Evolutionary conservation across 2,113 vertebrate genomes (phyloP), one percentile per base, ranked within the genome.

Genomic region (Crocuta crocuta): DNA sequence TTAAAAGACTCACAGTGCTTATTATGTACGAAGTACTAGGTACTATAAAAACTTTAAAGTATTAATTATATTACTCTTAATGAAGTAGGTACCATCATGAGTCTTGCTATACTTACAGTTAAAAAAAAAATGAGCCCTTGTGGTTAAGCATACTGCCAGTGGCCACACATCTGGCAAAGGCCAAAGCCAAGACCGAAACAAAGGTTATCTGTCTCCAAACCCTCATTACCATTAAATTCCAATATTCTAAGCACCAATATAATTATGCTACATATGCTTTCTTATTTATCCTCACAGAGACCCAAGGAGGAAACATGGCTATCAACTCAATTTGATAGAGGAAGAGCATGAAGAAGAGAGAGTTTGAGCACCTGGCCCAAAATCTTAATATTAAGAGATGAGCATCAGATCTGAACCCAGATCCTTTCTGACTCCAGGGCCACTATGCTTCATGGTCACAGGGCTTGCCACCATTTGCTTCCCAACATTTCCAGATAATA

Each of bases 131-230:
- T 86, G 80, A 80, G n/a, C 86, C 82, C 95, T 33, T 65, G 2
- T 94, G 82, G 3, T 76, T 93, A 84, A 96, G 43, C 48, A 39
- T 79, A 73, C 15, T 92, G 70, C 73, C 83, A 92, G 63, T 28
- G 94, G 87, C 50, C 95, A 95, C 87, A 61, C 55, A 92, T 92
- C 82, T 96, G 87, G 80, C 96, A 63, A 74, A 50, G n/a, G 28
- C 58, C 83, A 89, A 74, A 50, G 76, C 68, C 86, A 87, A 79
- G n/a, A 55, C 73, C 89, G 79, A 86, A 92, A 65, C 58, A 91
- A 78, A 95, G 73, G 16, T 24, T 11, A 0, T 83, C 68, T 93
- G 89, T 58, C 39, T 95, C 82, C 33, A 68, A 74, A n/a, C 2
- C 23, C 31, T 95, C 39, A 3, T 80, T 89, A n/a, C 45, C 28